Conservation (phyloP, 2,113 vertebrate species). For the Forbesichthys agassizii region DNA sequence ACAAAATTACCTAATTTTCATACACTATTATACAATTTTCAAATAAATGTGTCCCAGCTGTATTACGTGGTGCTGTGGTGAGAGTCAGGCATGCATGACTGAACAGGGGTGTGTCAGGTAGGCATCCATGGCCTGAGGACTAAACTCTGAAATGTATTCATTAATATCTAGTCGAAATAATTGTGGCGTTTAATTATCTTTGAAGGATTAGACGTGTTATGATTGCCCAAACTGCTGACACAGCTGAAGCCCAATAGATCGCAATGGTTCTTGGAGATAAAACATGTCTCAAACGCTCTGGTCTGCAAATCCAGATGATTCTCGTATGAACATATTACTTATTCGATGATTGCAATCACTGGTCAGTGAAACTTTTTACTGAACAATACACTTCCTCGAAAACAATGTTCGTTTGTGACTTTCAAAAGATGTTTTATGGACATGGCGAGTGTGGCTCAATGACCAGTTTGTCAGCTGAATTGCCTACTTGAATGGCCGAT, state of each 20-base stretch:
- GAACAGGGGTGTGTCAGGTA: neutral
- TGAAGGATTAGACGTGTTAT: slow-evolving; percentile 44
- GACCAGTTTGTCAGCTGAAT: too few relatives aligned
- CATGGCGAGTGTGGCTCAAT: too few relatives aligned
- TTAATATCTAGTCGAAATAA: slow-evolving; percentile 53
- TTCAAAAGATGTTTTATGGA: too few relatives aligned
- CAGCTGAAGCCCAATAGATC: slow-evolving; percentile 58
- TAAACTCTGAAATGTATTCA: slow-evolving; percentile 41
- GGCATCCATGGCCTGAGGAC: slow-evolving; percentile 29
- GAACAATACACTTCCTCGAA: too few relatives aligned
- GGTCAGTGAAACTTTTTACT: too few relatives aligned
- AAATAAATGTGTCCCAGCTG: slow-evolving; percentile 35
- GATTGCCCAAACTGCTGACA: slow-evolving; percentile 59
- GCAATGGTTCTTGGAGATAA: slow-evolving; percentile 30
- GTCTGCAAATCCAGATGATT: slow-evolving; percentile 45
- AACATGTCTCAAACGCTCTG: slow-evolving; percentile 30
- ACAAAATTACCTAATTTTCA: slow-evolving; percentile 30
- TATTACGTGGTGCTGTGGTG: slow-evolving; percentile 6
- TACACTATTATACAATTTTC: slow-evolving; percentile 7
- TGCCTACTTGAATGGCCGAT: too few relatives aligned
- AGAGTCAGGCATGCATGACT: slow-evolving; percentile 18
- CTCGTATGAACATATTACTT: slow-evolving; percentile 8
- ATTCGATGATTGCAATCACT: too few relatives aligned
- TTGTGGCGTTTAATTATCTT: slow-evolving; percentile 38
- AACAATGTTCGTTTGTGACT: too few relatives aligned